Evolutionary conservation across 2,797 vertebrate species (phyloP), one percentile per base, ranked within the genome.

Genomic region (Urosaurus nigricauda): DNA sequence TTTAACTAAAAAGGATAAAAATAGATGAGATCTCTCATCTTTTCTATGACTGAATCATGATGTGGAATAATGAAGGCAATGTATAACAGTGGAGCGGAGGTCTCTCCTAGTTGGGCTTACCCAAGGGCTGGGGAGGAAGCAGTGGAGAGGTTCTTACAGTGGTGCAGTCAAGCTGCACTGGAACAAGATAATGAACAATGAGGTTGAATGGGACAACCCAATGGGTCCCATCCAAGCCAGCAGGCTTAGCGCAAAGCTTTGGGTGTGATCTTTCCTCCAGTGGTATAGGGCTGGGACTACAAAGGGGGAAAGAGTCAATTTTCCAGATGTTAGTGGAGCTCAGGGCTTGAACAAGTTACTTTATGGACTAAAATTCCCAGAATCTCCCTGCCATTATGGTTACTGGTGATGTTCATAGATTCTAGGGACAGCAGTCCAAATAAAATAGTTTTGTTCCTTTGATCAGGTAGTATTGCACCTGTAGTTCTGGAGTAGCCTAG

Each of bases 21-120:
- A 53, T 6, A 90, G 65, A 1, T 40, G 65, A n/a, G 71, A 32
- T 87, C 80, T 82, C 74, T 4, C 58, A 32, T 47, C 56, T 60
- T 73, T 81, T 84, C 16, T 84, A 78, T 63, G 77, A 79, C 77
- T 43, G 63, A 81, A 84, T 85, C 40, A 35, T 80, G 74, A 87
- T 63, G 74, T 79, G 88, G 86, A 84, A 40, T 82, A 87, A 84
- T 79, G 85, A 90, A 81, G 37, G 51, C 60, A 7, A 71, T 29
- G 53, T 19, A 79, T 77, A 53, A 26, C 8, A 63, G 56, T 29
- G 51, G 86, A 90, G 68, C 40, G 24, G 86, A 87, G 75, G 53
- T 79, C 32, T 63, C 73, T 68, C 81, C 21, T 14, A 32, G 70
- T 32, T 32, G 83, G 77, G 56, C 32, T 89, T 74, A 63, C 68